These are phyloP conservation scores for Nephrotoma flavescens DNA, from an alignment of 2,888 invertebrate species.

Conservation along the genomic window DNA sequence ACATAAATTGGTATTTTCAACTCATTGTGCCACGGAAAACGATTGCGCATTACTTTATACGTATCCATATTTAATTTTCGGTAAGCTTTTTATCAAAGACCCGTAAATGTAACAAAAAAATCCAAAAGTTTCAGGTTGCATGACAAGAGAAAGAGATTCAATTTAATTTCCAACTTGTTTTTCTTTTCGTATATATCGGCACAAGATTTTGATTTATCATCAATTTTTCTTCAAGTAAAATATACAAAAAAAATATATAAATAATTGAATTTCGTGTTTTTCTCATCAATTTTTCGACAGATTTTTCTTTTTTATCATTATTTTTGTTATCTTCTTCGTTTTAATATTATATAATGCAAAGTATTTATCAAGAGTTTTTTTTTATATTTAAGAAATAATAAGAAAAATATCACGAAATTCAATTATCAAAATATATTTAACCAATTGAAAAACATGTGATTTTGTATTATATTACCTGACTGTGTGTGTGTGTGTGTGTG, in stretches of 20 bases:
- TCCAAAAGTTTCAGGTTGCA: not conserved
- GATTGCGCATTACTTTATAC: not conserved
- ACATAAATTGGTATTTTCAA: not conserved
- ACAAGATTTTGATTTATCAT: not conserved
- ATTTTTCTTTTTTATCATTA: not conserved
- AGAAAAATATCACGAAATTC: not conserved
- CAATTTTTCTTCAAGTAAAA: not conserved
- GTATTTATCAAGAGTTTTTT: not conserved
- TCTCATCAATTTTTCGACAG: not conserved
- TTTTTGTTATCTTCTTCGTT: not conserved
- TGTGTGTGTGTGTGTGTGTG: not conserved
- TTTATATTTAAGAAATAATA: not conserved
- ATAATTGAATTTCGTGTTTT: not conserved
- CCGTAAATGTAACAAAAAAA: not conserved
- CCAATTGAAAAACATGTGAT: not conserved
- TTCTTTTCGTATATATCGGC: not conserved
- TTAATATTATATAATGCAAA: not conserved
- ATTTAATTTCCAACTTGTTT: not conserved
- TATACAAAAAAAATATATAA: not conserved
- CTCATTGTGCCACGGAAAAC: not conserved
- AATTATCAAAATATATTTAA: not conserved
- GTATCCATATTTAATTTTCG: not conserved
- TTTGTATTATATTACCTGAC: not conserved
- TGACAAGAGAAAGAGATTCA: not conserved
- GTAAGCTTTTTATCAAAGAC: not conserved